phyloP scores from a whole-genome alignment of 1,140 invertebrate genomes.

The Lepidotrigona ventralis region DNA sequence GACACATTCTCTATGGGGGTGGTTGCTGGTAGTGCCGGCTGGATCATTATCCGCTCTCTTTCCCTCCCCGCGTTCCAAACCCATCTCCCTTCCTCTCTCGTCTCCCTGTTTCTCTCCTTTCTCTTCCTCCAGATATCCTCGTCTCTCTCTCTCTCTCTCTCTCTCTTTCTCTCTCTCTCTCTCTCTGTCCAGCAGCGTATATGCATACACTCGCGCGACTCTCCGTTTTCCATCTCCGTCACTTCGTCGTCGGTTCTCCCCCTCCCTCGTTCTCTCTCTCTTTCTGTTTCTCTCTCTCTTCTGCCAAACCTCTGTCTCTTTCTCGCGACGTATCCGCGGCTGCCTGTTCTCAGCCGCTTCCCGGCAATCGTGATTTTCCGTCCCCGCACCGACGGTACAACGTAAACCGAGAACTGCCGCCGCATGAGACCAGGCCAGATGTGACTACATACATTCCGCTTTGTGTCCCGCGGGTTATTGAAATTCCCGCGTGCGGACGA shows the following conservation, averaged over 20 bases:
- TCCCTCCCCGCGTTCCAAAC: slow-evolving; percentile 32
- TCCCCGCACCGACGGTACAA: slow-evolving; percentile 68
- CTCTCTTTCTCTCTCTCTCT: not conserved
- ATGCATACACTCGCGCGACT: slow-evolving; percentile 6
- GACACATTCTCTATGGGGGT: slow-evolving; percentile 47
- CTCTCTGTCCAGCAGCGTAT: not conserved
- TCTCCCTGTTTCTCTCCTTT: not conserved
- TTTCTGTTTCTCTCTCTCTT: not conserved
- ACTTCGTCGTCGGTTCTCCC: not conserved
- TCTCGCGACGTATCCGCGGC: slow-evolving; percentile 9
- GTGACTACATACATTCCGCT: slow-evolving; percentile 71
- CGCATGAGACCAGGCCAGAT: slow-evolving; percentile 76
- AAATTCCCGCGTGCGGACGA: slow-evolving; percentile 70
- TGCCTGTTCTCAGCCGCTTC: slow-evolving; percentile 36
- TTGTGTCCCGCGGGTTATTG: slow-evolving; percentile 75
- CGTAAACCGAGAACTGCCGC: slow-evolving; percentile 71
- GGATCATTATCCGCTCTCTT: slow-evolving; percentile 64
- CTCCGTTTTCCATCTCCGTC: not conserved
- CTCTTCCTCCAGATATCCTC: no score
- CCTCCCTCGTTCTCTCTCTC: slow-evolving; percentile 3
- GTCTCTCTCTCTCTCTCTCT: not conserved
- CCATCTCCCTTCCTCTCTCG: slow-evolving; percentile 7
- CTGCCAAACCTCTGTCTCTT: not conserved
- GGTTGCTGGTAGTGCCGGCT: slow-evolving; percentile 57
- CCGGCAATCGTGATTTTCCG: slow-evolving; percentile 73